These are phyloP conservation scores for Blastobasis adustella DNA, from an alignment of 2,888 invertebrate genomes.

Conservation along the genomic window DNA sequence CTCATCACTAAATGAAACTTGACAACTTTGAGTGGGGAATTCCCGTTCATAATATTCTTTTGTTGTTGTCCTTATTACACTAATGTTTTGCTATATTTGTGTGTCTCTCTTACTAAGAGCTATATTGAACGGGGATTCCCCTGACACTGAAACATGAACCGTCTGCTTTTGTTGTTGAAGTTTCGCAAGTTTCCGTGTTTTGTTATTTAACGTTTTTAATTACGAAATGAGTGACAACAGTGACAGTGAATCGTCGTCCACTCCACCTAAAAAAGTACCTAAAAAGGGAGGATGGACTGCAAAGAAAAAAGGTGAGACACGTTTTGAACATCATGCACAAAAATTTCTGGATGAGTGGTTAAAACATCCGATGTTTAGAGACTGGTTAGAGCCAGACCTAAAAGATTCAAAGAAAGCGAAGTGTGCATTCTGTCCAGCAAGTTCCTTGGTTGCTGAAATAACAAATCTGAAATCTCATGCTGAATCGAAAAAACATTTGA, in stretches of 20 bases:
- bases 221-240: background rate
- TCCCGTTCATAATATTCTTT: background rate
- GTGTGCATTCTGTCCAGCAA: background rate
- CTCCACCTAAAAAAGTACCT: constrained; percentile 12
- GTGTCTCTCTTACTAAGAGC: background rate
- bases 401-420: background rate
- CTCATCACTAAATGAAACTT: background rate
- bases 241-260: background rate
- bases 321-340: constrained; percentile 10
- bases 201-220: background rate
- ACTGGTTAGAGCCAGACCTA: background rate
- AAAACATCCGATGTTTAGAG: constrained; percentile 12
- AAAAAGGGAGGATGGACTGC: constrained; percentile 12
- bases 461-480: background rate
- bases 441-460: background rate
- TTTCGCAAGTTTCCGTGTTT: background rate
- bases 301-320: constrained; percentile 11
- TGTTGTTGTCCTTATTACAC: background rate
- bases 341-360: constrained; percentile 12
- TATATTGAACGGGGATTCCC: background rate
- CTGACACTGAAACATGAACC: background rate
- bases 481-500: background rate
- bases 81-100: background rate
- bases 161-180: background rate
- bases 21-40: too few species aligned